These are phyloP conservation scores for Pristionchus mayeri DNA, from an alignment of 2,888 invertebrate genomes.

Conservation along the genomic window DNA sequence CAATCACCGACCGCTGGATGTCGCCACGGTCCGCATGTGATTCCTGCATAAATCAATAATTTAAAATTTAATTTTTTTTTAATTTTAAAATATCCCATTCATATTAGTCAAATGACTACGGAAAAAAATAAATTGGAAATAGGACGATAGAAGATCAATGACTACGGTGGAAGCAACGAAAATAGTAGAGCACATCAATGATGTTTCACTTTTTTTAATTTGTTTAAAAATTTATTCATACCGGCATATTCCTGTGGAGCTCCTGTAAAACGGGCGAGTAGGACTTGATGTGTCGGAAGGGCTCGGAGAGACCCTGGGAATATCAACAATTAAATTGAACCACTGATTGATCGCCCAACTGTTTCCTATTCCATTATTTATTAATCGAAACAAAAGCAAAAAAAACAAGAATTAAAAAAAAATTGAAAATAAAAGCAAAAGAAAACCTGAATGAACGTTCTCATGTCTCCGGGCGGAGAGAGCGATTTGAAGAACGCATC, in stretches of 20 bases:
- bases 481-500: conserved; percentile 87
- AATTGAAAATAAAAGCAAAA: neutral
- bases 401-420: neutral
- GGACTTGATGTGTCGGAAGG: conserved; percentile 93
- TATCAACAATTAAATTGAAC: too few relatives aligned
- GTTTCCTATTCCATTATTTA: too few relatives aligned
- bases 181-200: neutral
- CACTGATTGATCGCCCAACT: too few relatives aligned
- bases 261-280: conserved; percentile 91
- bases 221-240: too few relatives aligned
- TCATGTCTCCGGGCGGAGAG: conserved; percentile 88
- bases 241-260: conserved; percentile 92
- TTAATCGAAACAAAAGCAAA: too few relatives aligned
- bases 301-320: conserved; percentile 87
- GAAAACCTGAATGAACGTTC: conserved; percentile 78
- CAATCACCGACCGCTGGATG: conserved; percentile 92
- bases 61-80: neutral
- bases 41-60: conserved; percentile 79
- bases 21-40: conserved; percentile 96
- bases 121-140: neutral
- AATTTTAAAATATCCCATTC: neutral
- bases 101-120: neutral
- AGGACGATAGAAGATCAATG: neutral
- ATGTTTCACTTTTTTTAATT: too few relatives aligned
- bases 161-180: neutral